phyloP scores from a whole-genome alignment of 1,140 invertebrate genomes.

The Mercenaria mercenaria region DNA sequence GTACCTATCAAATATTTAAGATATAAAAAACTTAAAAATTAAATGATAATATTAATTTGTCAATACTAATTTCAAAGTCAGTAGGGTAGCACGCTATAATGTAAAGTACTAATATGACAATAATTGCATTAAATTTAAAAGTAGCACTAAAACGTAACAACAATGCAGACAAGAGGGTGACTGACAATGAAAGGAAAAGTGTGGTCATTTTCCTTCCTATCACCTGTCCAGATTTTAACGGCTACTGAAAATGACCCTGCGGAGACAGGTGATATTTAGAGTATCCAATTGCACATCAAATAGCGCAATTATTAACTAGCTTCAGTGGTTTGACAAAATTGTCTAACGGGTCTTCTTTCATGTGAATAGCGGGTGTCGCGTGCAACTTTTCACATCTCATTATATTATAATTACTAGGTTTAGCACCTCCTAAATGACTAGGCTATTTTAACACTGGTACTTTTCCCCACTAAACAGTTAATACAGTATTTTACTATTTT shows the following conservation, averaged over 20 bases:
- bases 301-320: not conserved
- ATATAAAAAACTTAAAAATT: too few species aligned
- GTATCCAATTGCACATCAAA: not conserved
- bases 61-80: too few species aligned
- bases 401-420: not conserved
- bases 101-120: too few species aligned
- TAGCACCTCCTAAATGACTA: conserved; percentile 1
- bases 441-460: not conserved
- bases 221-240: not conserved
- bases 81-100: too few species aligned
- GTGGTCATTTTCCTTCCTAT: not conserved
- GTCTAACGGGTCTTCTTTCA: conserved; percentile 29
- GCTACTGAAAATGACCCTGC: conserved; percentile 2
- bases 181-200: not conserved
- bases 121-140: too few species aligned
- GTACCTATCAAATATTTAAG: too few species aligned
- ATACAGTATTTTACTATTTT: too few species aligned
- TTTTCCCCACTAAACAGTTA: too few species aligned
- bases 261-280: not conserved
- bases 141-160: not conserved
- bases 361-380: not conserved
- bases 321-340: not conserved
- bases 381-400: not conserved
- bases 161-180: not conserved
- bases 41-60: too few species aligned